These are phyloP conservation scores for Hyppa rectilinea DNA, from an alignment of 2,888 invertebrate genomes.

Conservation along the genomic window DNA sequence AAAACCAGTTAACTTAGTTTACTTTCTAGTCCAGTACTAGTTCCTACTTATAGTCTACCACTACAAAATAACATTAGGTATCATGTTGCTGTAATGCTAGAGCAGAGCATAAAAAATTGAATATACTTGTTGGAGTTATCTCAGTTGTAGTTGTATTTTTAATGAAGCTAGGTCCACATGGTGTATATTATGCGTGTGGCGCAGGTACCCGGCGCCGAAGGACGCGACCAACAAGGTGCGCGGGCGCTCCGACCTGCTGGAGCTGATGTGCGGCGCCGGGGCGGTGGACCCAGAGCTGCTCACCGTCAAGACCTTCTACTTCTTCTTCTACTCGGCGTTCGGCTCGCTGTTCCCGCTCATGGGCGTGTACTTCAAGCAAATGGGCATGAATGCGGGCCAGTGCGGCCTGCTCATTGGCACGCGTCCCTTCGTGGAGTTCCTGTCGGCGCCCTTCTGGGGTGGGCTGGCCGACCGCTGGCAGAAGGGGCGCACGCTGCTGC, in stretches of 20 bases:
- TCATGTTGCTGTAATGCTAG: background rate
- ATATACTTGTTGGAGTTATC: too few species aligned
- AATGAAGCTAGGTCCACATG: background rate
- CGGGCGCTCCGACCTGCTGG: constrained; percentile 95
- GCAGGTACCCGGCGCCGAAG: constrained; percentile 95
- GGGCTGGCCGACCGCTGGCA: constrained; percentile 97
- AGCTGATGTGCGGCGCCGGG: constrained; percentile 94
- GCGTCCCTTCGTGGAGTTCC: constrained; percentile 98
- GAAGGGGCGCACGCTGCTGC: constrained; percentile 96
- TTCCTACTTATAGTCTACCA: background rate
- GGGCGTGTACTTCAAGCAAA: constrained; percentile 99
- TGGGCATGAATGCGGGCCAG: constrained; percentile 99
- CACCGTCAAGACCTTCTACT: constrained; percentile 99
- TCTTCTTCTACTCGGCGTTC: constrained; percentile 99
- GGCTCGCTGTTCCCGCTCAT: constrained; percentile 99
- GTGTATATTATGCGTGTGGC: background rate
- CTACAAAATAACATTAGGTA: background rate
- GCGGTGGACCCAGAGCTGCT: constrained; percentile 97
- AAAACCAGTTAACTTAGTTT: too few species aligned
- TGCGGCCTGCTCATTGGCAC: constrained; percentile 98
- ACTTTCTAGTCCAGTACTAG: background rate
- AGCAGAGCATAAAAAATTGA: background rate
- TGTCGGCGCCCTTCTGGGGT: constrained; percentile 99
- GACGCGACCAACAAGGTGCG: constrained; percentile 97
- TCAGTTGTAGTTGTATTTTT: background rate